These are phyloP conservation scores for Ctenopoma kingsleyae DNA, from an alignment of 2,797 vertebrate genomes.

Conservation along the genomic window DNA sequence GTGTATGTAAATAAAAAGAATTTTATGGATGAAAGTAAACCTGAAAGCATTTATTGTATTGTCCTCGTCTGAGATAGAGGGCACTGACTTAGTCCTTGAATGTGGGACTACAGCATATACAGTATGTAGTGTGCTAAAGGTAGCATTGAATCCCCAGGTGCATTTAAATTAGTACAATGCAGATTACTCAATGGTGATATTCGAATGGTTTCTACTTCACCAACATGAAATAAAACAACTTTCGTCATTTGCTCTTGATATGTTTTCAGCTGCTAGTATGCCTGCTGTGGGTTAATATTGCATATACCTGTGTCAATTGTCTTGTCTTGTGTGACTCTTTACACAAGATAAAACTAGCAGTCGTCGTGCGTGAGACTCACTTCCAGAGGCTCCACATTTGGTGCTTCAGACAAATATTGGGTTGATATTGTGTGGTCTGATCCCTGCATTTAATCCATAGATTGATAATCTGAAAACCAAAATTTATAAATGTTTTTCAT, in stretches of 20 bases:
- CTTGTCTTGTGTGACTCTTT: no score
- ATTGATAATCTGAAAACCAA: neutral
- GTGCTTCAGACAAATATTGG: neutral
- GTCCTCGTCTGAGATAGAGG: neutral
- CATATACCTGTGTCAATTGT: neutral
- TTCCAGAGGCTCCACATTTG: neutral
- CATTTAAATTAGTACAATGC: no score
- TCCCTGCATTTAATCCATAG: no score
- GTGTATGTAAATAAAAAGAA: neutral
- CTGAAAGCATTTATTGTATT: neutral
- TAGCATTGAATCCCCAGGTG: neutral
- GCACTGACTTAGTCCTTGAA: neutral
- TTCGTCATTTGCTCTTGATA: neutral
- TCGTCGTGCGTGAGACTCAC: neutral
- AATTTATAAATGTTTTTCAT: rapidly evolving
- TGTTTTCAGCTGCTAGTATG: neutral
- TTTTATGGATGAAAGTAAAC: neutral
- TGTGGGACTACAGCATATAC: neutral
- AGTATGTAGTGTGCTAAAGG: neutral
- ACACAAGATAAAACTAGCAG: neutral
- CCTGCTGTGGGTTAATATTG: neutral
- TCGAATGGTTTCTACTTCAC: neutral
- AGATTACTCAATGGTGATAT: neutral
- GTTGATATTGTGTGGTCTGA: neutral
- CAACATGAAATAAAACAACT: neutral